These are phyloP conservation scores for Isaurus tuberculatus DNA, from an alignment of 92 coral and sea anemone species.

Conservation along the genomic window DNA sequence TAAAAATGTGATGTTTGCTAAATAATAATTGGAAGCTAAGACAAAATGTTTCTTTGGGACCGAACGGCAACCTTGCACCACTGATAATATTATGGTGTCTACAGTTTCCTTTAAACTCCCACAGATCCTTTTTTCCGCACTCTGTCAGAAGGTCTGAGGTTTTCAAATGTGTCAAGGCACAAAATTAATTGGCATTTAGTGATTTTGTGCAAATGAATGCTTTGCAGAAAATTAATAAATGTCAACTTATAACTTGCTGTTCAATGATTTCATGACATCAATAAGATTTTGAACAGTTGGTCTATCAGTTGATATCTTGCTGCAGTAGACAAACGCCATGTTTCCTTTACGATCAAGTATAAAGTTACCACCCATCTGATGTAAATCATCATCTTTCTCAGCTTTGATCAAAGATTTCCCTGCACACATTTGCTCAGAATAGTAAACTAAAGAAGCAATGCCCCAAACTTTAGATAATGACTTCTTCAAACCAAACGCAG, in stretches of 20 bases:
- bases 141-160: too few relatives aligned
- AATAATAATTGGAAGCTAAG: too few relatives aligned
- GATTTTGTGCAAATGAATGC: too few relatives aligned
- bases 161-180: too few relatives aligned
- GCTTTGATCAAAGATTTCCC: slow-evolving; percentile 70
- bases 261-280: slow-evolving; percentile 52
- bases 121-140: too few relatives aligned
- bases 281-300: slow-evolving; percentile 83
- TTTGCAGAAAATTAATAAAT: too few relatives aligned
- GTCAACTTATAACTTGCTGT: neutral
- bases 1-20: too few relatives aligned
- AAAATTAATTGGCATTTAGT: too few relatives aligned
- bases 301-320: slow-evolving; percentile 79
- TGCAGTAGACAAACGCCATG: slow-evolving; percentile 76
- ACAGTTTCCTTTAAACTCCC: too few relatives aligned
- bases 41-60: too few relatives aligned
- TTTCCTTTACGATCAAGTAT: slow-evolving; percentile 78
- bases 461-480: slow-evolving; percentile 88
- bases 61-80: too few relatives aligned
- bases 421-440: slow-evolving; percentile 91
- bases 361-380: slow-evolving; percentile 96
- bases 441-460: slow-evolving; percentile 72
- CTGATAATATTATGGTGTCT: too few relatives aligned
- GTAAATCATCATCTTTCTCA: slow-evolving; percentile 88
- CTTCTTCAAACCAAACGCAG: slow-evolving; percentile 79